These are phyloP conservation scores for Phrynocephalus guinanensis DNA, from an alignment of 2,797 vertebrate genomes.

Conservation along the genomic window DNA sequence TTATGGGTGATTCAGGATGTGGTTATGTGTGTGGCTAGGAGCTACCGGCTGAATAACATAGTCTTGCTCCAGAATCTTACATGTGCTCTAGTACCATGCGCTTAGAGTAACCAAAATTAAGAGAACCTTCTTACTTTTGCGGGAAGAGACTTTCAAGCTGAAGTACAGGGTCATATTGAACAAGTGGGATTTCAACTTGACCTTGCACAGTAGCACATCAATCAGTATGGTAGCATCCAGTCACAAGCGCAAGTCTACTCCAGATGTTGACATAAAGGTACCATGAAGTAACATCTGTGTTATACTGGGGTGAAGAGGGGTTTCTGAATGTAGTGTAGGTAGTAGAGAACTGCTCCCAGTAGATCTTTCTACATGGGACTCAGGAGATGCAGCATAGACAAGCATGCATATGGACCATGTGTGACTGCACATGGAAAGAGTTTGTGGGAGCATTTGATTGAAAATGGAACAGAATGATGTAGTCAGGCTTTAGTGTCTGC, in stretches of 20 bases:
- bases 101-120: background rate
- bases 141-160: background rate
- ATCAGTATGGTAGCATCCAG: background rate
- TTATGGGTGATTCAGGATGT: conserved; percentile 1
- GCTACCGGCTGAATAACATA: background rate
- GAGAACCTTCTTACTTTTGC: background rate
- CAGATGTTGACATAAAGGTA: background rate
- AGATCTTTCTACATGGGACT: background rate
- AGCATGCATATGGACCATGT: background rate
- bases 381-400: background rate
- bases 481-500: background rate
- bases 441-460: background rate
- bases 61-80: background rate
- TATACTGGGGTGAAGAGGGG: background rate
- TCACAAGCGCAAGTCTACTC: background rate
- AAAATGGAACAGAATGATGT: background rate
- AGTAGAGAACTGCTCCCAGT: background rate
- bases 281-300: background rate
- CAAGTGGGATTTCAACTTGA: too few relatives aligned
- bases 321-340: background rate
- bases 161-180: background rate
- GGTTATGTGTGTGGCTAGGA: background rate
- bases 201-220: background rate
- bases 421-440: too few relatives aligned
- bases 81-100: too few relatives aligned